Conservation (phyloP, 2,113 vertebrate species). For the Emydocephalus ijimae region DNA sequence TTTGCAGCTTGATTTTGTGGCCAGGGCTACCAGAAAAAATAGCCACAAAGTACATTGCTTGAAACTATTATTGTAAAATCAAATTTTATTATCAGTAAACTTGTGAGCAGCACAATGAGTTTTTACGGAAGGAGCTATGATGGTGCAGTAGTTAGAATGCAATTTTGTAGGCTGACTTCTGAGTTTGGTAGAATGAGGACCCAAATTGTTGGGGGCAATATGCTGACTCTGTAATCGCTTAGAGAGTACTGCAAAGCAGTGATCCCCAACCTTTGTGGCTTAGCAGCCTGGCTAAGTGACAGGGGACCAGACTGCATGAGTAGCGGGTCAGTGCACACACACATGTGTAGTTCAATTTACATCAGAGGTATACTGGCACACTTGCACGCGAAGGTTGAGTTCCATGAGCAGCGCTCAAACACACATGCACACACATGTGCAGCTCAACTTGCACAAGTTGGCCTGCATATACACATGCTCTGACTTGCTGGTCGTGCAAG, state of each 20-base stretch:
- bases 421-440: too few species aligned
- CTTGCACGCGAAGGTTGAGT: too few species aligned
- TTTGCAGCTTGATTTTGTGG: neutral
- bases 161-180: neutral
- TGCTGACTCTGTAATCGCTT: neutral
- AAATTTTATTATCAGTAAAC: constrained; percentile 62
- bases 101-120: constrained; percentile 61
- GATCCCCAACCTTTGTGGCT: neutral
- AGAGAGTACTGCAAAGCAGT: neutral
- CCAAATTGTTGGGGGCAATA: neutral
- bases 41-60: constrained; percentile 65
- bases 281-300: neutral
- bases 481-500: too few species aligned
- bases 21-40: neutral
- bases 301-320: neutral
- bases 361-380: too few species aligned
- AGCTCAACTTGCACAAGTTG: too few species aligned
- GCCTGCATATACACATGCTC: too few species aligned
- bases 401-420: too few species aligned
- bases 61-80: constrained; percentile 69
- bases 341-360: too few species aligned
- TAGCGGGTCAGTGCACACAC: too few species aligned
- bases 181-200: neutral
- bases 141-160: neutral
- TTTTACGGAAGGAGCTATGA: constrained; percentile 58